Evolutionary conservation across 2,888 invertebrate species (phyloP).

Genomic region (Margaritifera margaritifera): DNA sequence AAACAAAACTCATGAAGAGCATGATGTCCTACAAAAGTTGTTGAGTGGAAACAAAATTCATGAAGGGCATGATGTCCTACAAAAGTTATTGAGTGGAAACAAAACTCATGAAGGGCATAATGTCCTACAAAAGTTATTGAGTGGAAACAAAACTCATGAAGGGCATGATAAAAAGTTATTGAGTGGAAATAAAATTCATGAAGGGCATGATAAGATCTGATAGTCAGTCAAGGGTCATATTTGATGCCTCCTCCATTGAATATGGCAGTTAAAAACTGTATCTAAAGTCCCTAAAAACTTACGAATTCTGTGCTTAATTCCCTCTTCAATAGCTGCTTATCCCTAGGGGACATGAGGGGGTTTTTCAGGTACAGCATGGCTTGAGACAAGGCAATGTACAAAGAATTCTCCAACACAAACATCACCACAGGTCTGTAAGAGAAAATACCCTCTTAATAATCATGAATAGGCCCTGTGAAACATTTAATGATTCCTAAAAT

Average conservation of each 20-base stretch:
- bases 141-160: not conserved
- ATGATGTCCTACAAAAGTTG: not conserved
- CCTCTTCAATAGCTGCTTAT: conserved; percentile 72
- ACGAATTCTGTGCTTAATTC: conserved; percentile 73
- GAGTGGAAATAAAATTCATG: not conserved
- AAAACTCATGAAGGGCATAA: no score
- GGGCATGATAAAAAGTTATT: no score
- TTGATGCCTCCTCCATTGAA: no score
- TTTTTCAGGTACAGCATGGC: conserved; percentile 70
- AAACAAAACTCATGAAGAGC: no score
- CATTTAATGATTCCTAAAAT: no score
- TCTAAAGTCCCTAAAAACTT: conserved; percentile 13
- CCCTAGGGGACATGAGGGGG: conserved; percentile 60
- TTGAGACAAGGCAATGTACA: conserved; percentile 70
- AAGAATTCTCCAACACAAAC: conserved; percentile 69
- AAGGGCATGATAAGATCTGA: not conserved
- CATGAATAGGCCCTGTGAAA: no score
- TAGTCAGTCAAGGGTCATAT: not conserved
- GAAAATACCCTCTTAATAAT: not conserved
- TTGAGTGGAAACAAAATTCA: not conserved
- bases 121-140: not conserved
- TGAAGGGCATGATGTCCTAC: not conserved
- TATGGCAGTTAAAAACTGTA: not conserved
- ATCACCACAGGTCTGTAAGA: conserved; percentile 57
- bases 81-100: not conserved